Evolutionary conservation across 2,888 invertebrate genomes (phyloP), one percentile per base, ranked within the genome.

Genomic region (Ecliptopera silaceata): DNA sequence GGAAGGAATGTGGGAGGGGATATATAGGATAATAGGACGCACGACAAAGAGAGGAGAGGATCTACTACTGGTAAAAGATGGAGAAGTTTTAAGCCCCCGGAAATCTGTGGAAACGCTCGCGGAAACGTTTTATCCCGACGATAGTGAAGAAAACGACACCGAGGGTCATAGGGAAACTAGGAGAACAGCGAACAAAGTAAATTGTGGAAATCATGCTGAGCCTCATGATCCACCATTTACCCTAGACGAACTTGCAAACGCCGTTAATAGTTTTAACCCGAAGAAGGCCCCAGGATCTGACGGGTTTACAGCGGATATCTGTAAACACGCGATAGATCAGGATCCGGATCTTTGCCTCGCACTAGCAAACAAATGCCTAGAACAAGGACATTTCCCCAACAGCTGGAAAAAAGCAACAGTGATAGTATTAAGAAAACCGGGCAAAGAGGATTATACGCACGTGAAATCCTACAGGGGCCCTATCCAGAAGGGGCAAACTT

Each of bases 391-490:
- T 17, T 43, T 43, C 17, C 43, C 66, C 10, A 32, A 2, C 0
- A 15, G 39, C 0, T 52, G 52, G 52, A 52, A 52, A 18, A 39
- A 39, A 13, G 52, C 52, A 2, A 52, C 39, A 13, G 52, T 52
- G 1, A 39, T 51, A 4, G 44, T 44, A 1, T 20, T 50, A 6
- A 11, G 34, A 4, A 42, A 50, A 15, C 50, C 50, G 5, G 22
- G 22, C 10, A 49, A 41, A 6, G 13, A 32, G 3, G 11, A 49
- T 20, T 49, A 49, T 13, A 34, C 59, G 3, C 34, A 22, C 11
- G 61, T 65, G 8, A 70, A 66, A 31, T 56, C 64, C 0, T 66
- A 65, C 13, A 39, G 66, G 39, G n/a, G n/a, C n/a, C n/a, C n/a
- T n/a, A n/a, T n/a, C n/a, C n/a, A n/a, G n/a, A n/a, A n/a, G n/a